Conservation (phyloP, 2,888 invertebrate genomes). For the Notodonta ziczac region DNA sequence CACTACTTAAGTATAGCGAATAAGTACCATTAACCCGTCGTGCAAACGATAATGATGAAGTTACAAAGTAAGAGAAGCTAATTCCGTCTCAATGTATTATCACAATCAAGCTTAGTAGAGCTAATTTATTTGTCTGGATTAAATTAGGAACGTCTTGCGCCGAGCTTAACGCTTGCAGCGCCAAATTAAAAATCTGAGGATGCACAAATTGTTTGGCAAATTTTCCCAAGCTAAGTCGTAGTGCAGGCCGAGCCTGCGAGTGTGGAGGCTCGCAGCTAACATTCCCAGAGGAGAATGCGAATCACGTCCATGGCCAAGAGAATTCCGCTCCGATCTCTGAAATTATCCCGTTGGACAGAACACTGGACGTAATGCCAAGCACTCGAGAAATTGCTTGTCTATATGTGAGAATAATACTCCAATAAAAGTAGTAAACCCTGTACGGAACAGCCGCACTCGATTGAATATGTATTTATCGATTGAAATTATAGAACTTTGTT, state of each 20-base stretch:
- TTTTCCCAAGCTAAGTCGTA: conserved; percentile 41
- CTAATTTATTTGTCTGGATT: conserved; percentile 12
- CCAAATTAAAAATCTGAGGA: conserved; percentile 56
- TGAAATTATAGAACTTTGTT: not conserved
- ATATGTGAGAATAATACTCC: conserved; percentile 22
- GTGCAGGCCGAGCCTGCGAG: conserved; percentile 31
- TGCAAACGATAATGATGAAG: too few species aligned
- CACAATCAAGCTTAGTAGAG: not conserved
- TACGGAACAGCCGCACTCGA: not conserved
- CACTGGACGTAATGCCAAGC: conserved; percentile 45
- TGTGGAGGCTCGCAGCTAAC: conserved; percentile 45
- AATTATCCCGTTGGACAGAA: conserved; percentile 51
- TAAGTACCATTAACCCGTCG: too few species aligned
- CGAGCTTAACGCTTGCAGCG: conserved; percentile 31
- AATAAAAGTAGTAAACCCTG: not conserved
- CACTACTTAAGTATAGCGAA: too few species aligned
- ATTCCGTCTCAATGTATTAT: not conserved
- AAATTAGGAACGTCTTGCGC: conserved; percentile 36
- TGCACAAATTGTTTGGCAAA: conserved; percentile 58
- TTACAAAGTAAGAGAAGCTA: too few species aligned
- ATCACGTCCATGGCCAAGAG: conserved; percentile 56
- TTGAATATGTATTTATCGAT: conserved; percentile 2
- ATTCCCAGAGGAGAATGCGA: conserved; percentile 57
- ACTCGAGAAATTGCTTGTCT: conserved; percentile 39
- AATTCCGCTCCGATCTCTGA: conserved; percentile 56